These are phyloP conservation scores for Tachycineta bicolor DNA, from an alignment of 2,113 vertebrate species.

Conservation along the genomic window DNA sequence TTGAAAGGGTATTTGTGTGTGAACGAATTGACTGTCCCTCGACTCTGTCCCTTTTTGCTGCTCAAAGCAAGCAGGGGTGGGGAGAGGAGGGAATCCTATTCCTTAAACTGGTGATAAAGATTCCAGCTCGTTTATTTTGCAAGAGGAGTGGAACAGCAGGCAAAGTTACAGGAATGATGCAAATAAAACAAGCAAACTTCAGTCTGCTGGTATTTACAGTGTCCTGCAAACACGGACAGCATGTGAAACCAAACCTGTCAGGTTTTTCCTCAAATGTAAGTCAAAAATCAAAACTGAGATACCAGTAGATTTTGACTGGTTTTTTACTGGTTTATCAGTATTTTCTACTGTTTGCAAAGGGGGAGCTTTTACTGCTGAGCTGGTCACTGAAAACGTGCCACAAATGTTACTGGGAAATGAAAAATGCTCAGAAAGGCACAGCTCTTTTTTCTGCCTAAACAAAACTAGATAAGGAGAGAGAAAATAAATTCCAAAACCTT, in stretches of 20 bases:
- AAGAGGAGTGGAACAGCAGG: not conserved
- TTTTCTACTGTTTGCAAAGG: not conserved
- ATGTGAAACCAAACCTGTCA: not conserved
- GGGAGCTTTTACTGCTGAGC: not conserved
- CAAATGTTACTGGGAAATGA: fast-evolving
- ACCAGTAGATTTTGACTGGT: not conserved
- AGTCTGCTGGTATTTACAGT: not conserved
- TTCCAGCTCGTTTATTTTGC: not conserved
- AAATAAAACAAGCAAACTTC: not conserved
- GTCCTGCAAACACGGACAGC: not conserved
- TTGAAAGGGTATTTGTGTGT: not conserved
- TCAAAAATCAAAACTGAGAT: not conserved
- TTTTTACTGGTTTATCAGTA: not conserved
- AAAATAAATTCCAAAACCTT: not conserved
- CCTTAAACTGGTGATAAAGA: not conserved
- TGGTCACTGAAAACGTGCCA: not conserved
- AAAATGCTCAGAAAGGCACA: not conserved
- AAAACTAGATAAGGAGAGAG: not conserved
- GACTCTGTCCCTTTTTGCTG: not conserved
- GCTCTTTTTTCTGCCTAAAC: not conserved
- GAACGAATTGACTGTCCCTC: not conserved
- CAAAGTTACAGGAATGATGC: not conserved
- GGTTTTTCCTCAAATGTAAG: not conserved
- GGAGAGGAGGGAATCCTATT: not conserved
- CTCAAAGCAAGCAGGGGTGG: not conserved